Evolutionary conservation across 2,888 invertebrate genomes (phyloP).

Genomic region (Lucinisca nassula): DNA sequence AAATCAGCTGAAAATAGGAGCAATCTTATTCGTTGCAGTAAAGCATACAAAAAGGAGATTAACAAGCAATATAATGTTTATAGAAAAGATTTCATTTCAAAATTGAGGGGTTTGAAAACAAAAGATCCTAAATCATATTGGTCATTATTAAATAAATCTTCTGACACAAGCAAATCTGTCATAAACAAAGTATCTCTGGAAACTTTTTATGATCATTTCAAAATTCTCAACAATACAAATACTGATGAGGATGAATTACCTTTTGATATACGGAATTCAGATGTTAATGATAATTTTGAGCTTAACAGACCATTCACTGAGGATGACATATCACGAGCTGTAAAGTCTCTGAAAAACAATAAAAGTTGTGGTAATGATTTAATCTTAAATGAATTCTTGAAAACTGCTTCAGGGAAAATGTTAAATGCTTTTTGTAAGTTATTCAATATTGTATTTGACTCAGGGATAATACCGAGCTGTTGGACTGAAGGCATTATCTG

Average conservation of each 20-base stretch:
- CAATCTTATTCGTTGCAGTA: neutral
- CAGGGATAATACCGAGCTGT: neutral
- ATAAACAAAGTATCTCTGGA: neutral
- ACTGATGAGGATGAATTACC: neutral
- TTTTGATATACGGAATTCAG: neutral
- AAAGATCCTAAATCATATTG: slow-evolving; percentile 8
- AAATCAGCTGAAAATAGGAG: neutral
- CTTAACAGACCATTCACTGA: neutral
- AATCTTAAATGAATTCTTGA: neutral
- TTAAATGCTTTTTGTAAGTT: neutral
- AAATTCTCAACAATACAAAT: neutral
- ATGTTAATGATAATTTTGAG: neutral
- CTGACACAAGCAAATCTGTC: neutral
- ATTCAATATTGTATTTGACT: neutral
- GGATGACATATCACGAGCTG: neutral
- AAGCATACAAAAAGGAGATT: neutral
- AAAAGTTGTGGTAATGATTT: neutral
- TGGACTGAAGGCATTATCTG: neutral
- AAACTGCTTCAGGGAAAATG: neutral
- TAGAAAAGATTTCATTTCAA: neutral
- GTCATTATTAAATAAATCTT: neutral
- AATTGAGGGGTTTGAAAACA: neutral
- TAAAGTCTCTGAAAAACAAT: neutral
- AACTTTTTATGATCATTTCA: slow-evolving; percentile 4
- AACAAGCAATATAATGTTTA: neutral